Evolutionary conservation across 2,797 vertebrate species (phyloP), one percentile per base, ranked within the genome.

Genomic region (Thaleichthys pacificus): DNA sequence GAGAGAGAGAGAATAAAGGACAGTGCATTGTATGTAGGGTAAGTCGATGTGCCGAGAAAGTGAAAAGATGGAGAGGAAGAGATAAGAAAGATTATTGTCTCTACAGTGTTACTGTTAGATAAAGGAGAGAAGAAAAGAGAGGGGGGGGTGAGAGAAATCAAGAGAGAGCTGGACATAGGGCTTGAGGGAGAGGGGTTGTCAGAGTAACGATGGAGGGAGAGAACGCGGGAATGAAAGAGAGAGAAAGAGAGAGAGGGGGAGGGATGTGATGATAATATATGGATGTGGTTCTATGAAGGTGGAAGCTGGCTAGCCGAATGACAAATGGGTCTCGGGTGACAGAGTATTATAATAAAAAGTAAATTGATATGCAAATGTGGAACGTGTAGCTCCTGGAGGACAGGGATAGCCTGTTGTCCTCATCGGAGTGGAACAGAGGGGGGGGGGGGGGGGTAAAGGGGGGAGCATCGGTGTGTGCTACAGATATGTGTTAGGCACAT

Each of bases 281-380:
- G 85, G 83, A 86, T 77, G 78, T 82, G 75, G 82, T 74, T 82
- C 69, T 79, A 68, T 47, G 73, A 85, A 87, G 86, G 84, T 86
- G 77, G 84, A 78, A 58, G 83, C 86, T 85, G 80, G 77, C 82
- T 80, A 74, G 80, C 77, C 54, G 79, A 89, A 89, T 91, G 90
- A 92, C 85, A 89, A 91, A 91, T 88, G 86, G 85, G 78, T 91
- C 87, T 90, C 84, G 80, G 89, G 86, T 91, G 91, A 90, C 88
- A 90, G 88, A 89, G 85, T 88, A 88, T 92, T 91, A 90, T 90
- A 89, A 89, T 85, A 91, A 91, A 80, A 91, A 90, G 88, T 88
- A 92, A 92, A 93, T 90, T 92, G 90, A 93, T 92, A 93, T 93
- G 92, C 90, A 93, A 93, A 93, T 93, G 86, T 80, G 70, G 82